Evolutionary conservation across 1,140 invertebrate species (phyloP), one percentile per base, ranked within the genome.

Genomic region (Drosophila yakuba): DNA sequence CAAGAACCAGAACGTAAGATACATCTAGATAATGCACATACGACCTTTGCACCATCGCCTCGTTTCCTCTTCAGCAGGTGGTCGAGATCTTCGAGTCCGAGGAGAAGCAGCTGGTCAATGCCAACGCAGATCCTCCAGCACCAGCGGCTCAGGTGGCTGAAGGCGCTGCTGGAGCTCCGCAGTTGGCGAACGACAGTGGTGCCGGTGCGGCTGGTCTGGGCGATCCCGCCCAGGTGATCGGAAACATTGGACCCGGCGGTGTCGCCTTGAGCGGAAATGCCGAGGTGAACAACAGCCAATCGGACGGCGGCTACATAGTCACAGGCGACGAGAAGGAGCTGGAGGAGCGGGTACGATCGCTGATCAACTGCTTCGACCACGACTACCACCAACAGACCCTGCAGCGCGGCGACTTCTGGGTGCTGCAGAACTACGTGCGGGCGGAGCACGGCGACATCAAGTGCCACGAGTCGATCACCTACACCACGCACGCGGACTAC

Each of bases 401-500:
- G 51, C 97, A 97, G 85, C 94, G 97, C 8, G 97, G 97, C 12
- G 96, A 97, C 80, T 98, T 96, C 89, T 98, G 97, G 97, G 96
- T 98, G 58, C 93, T 98, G 10, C 96, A 97, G 92, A 97, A 98
- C 93, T 98, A 97, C 90, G 94, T 98, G 54, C 93, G 93, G 83
- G 93, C 95, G 52, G 94, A 94, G 73, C 94, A 95, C 60, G 94
- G 94, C 14, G 83, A 93, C 17, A 77, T 94, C 35, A 92, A 93
- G 92, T 98, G 97, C 91, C 96, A 97, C 92, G 97, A 97, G 92
- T 96, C 95, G 63, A 94, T 98, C 39, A 98, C 98, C 0, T 98
- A 98, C 85, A 98, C 97, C 1, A 98, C 97, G 8, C 97, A 98
- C 91, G 97, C 96, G 2, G 97, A 97, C 84, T 97, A 95, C 91